Evolutionary conservation across 2,797 vertebrate species (phyloP), one percentile per base, ranked within the genome.

Genomic region (Lates japonicus): DNA sequence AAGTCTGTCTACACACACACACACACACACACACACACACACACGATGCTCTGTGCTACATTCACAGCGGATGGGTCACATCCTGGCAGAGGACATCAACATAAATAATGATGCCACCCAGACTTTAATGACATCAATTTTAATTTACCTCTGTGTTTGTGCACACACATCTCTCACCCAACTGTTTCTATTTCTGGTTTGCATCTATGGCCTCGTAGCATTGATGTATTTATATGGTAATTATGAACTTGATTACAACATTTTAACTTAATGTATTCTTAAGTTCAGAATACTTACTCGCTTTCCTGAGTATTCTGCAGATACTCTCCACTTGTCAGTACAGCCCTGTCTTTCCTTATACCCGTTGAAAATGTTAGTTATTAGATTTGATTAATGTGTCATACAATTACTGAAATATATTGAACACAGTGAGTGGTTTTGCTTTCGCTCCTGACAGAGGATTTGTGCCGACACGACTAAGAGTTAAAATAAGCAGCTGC

Each of bases 321-420:
- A 85, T 86, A 67, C 76, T 78, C 72, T 81, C 81, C 57, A 76
- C 77, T 90, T 80, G 87, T 88, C 90, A 84, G 75, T 46, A 35
- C 79, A 66, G 82, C 81, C 77, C 86, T 74, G 84, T n/a, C 88
- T 87, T 81, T 90, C 92, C 93, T 93, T 94, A 94, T 92, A 93
- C n/a, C 88, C 74, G 80, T 74, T 81, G 80, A 92, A 93, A 94
- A 93, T n/a, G n/a, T 82, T 69, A 86, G 93, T 93, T 92, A 94
- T 92, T 87, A 86, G 55, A 81, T 94, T 90, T 90, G 92, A 93
- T 93, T 92, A 91, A 92, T 92, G 93, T 80, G 88, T 91, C 85
- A 90, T 87, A 88, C 88, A 92, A 94, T 95, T 92, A 94, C 85
- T n/a, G 83, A 83, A 85, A 84, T 90, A 86, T 93, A 94, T 92